Evolutionary conservation across 2,113 vertebrate species (phyloP).

Genomic region (Oreochromis spilurus): DNA sequence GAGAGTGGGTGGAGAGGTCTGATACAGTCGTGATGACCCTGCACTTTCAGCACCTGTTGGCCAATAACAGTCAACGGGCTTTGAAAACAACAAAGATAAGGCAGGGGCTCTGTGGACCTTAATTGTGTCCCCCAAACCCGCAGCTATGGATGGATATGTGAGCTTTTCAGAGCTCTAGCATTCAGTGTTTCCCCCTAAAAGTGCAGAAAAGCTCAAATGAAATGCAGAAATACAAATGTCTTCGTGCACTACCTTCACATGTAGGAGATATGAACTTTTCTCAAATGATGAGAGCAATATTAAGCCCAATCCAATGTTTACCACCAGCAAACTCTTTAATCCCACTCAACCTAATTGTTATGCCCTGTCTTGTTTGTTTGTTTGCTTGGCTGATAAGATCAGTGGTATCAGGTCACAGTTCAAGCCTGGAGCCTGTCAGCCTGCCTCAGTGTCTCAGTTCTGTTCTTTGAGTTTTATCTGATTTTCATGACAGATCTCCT

Average conservation of each 20-base stretch:
- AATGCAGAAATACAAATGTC: not conserved
- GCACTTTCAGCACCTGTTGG: not conserved
- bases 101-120: not conserved
- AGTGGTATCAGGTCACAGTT: not conserved
- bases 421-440: not conserved
- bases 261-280: not conserved
- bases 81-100: not conserved
- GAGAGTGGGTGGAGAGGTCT: not conserved
- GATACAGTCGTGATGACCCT: not conserved
- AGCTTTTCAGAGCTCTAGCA: not conserved
- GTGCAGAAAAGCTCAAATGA: no score
- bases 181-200: not conserved
- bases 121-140: not conserved
- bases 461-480: not conserved
- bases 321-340: not conserved
- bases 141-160: not conserved
- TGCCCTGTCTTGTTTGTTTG: not conserved
- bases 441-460: not conserved
- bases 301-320: not conserved
- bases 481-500: not conserved
- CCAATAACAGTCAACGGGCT: not conserved
- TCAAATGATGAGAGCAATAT: not conserved
- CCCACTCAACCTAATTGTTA: not conserved
- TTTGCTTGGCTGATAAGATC: not conserved
- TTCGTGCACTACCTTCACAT: accelerated